Percentiles rank a stretch among this genome's conserved stretches.
These are phyloP conservation scores for Acanthurus lineatus DNA, from an alignment of 2,797 vertebrate genomes.

Conservation along the genomic window DNA sequence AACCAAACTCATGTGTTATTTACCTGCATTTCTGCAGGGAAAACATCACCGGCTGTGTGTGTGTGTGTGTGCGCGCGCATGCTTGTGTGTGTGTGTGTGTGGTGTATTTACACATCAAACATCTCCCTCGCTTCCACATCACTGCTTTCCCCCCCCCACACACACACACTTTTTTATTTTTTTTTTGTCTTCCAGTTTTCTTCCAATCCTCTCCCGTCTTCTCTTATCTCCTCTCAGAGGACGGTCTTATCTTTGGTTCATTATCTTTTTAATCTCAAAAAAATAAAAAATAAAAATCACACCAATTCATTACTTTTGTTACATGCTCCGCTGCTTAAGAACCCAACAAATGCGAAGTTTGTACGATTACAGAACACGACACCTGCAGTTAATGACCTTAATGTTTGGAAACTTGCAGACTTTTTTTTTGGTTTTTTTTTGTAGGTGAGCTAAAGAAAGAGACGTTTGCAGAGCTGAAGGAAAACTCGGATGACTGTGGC, in stretches of 20 bases:
- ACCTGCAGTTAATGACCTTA: not conserved
- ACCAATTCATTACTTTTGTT: constrained; percentile 21
- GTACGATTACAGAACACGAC: not conserved
- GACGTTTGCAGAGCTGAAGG: too few relatives aligned
- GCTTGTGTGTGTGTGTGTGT: constrained; percentile 21
- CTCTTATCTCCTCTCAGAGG: constrained; percentile 36
- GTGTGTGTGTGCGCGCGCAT: too few relatives aligned
- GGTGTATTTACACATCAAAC: constrained; percentile 82
- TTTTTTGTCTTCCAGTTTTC: constrained; percentile 46
- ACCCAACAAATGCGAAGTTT: not conserved
- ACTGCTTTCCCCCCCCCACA: constrained; percentile 5
- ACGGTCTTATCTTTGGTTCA: constrained; percentile 16
- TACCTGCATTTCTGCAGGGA: constrained; percentile 77
- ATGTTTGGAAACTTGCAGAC: not conserved
- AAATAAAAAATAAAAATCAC: constrained; percentile 12
- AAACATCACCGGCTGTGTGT: constrained; percentile 61
- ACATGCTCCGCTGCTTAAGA: constrained; percentile 1
- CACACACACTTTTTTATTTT: not conserved
- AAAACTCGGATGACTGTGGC: not conserved
- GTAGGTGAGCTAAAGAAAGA: too few relatives aligned
- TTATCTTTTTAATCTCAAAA: constrained; percentile 36
- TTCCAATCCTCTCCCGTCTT: constrained; percentile 37
- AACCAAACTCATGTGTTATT: constrained; percentile 75
- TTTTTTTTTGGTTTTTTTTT: too few relatives aligned
- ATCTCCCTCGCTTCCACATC: constrained; percentile 50